Evolutionary conservation across 2,113 vertebrate genomes (phyloP), one percentile per base, ranked within the genome.

Genomic region (Leiothrix lutea): DNA sequence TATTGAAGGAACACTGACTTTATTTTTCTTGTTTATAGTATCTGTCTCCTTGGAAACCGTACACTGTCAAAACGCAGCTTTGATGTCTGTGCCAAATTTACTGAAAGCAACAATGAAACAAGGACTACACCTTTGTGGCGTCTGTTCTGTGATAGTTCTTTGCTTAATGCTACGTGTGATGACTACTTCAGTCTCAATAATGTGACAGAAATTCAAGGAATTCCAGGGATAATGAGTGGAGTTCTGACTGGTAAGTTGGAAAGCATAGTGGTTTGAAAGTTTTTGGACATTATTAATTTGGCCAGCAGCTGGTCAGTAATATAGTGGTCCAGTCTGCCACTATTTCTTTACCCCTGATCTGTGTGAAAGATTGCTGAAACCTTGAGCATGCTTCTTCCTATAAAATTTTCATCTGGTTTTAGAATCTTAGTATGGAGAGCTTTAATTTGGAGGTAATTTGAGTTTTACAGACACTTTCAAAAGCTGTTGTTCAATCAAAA

Each of bases 31-130:
- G 6, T 81, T 89, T 45, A 20, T 87, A 99, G 99, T 45, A 97
- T 99, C 66, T 99, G 99, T 93, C 98, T 99, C 60, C 96, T 99
- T 78, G 99, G 99, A 83, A 99, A 99, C 96, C 99, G 99, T n/a
- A 99, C 98, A 0, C 87, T 99, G 56, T 97, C 98, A 44, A 98
- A 98, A 82, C 97, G 96, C 14, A 67, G 66, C 85, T 99, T 99
- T 51, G 97, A 98, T 42, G 65, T 97, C 83, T 99, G 99, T 93
- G 96, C 98, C 70, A 99, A 99, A 97, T 97, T 95, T 4, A 97
- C 94, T 14, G 35, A 86, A 9, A 70, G 87, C 17, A 79, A 89
- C 87, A 99, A 99, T 4, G 8, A 96, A 81, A 98, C 99, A 0
- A 94, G 90, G 33, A 97, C 98, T 33, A 99, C 98, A 1, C 8